Percentiles rank a stretch among this genome's conserved stretches.
phyloP scores from a whole-genome alignment of 2,888 invertebrate genomes.

The Linnaemya tessellans region DNA sequence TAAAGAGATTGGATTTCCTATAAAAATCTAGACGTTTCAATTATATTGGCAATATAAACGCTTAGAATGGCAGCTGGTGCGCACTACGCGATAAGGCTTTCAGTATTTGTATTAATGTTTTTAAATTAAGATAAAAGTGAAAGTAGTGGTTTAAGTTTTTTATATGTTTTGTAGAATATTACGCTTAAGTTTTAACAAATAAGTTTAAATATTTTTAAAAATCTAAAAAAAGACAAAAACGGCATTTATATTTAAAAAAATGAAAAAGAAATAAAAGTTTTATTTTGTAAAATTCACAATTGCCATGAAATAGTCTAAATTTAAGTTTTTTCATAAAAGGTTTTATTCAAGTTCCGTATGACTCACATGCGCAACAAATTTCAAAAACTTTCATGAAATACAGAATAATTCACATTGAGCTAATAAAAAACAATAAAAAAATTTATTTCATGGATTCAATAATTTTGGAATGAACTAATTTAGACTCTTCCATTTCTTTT shows the following conservation, averaged over 20 bases:
- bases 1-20: neutral
- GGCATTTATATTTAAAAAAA: constrained; percentile 1
- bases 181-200: constrained; percentile 9
- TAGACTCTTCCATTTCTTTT: neutral
- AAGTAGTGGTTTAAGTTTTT: constrained; percentile 2
- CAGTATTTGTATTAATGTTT: constrained; percentile 10
- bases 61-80: too few species aligned
- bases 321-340: neutral
- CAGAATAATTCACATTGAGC: too few species aligned
- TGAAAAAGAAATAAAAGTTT: neutral
- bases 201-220: neutral
- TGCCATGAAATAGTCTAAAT: neutral
- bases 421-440: too few species aligned
- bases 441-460: too few species aligned
- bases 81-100: neutral
- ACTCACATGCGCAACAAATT: too few species aligned
- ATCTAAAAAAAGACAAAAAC: neutral
- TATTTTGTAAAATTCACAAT: neutral
- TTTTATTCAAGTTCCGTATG: neutral
- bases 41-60: too few species aligned
- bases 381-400: too few species aligned
- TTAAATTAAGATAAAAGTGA: neutral
- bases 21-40: neutral
- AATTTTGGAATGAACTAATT: neutral
- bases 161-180: constrained; percentile 2